Base-by-base conservation (phyloP, 2,797 vertebrate species). In the Meda fulgida region DNA sequence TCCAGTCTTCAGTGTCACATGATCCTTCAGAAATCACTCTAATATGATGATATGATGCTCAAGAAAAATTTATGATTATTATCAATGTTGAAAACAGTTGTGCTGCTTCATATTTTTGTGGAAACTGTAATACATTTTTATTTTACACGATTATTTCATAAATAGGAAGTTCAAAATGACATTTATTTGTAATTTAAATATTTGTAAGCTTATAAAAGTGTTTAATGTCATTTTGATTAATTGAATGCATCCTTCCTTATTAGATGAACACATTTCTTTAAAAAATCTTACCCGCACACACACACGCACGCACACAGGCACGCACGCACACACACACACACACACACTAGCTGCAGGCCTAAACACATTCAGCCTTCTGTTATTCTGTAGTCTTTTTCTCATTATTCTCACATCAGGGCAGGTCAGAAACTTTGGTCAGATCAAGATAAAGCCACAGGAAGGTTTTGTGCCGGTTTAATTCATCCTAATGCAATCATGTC, bases 401-500 rank as follows among this genome's bases (percentile, higher is more conserved):
- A 48, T 86, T 84, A 40, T 72, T 51, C 70, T 48, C 73, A 55
- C 46, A 69, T 48, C 65, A 46, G 58, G 55, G 10, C 65, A 29
- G 84, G 70, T 83, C 80, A 70, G 23, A 81, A 79, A 60, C 77
- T 34, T 10, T 36, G 34, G 55, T 65, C 13, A 1, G 29, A 29
- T 69, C 23, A 34, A 43, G 82, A 69, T 3, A 46, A 31, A 23
- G 73, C 29, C 46, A 53, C 21, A 40, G 13, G 58, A 53, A 83
- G 55, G 26, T 21, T 40, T 18, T 86, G 60, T 69, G 71, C 60
- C 26, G 3, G 8, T 87, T 88, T 81, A 89, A 84, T 89, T 87
- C 81, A 82, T 76, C 43, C 36, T 72, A 88, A 88, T 89, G 67
- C 67, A 84, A 90, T 89, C 70, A 89, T 78, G 48, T 88, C 86